A percentile compares a stretch with the other conserved stretches of the same genome.
Conservation (phyloP, 2,888 invertebrate genomes). For the Bursaphelenchus okinawaensis region DNA sequence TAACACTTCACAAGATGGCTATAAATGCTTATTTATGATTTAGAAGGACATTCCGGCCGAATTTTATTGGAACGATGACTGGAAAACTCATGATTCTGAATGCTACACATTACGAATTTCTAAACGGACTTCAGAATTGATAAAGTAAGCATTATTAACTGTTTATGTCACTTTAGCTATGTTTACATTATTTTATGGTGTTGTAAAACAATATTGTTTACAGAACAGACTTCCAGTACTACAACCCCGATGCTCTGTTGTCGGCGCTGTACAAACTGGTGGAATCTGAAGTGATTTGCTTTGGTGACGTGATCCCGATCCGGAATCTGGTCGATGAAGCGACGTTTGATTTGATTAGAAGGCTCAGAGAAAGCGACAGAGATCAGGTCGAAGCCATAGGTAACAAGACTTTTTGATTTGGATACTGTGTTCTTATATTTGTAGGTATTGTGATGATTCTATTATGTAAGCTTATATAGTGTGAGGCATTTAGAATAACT, state of each 20-base stretch:
- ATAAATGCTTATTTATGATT: too few species aligned
- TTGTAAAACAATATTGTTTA: not conserved
- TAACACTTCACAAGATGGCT: not conserved
- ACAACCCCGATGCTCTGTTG: not conserved
- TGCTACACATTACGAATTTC: slow-evolving; percentile 14
- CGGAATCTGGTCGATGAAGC: not conserved
- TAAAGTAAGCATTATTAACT: not conserved
- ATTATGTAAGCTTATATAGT: too few species aligned
- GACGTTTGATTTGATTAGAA: slow-evolving; percentile 12
- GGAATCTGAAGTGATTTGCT: not conserved
- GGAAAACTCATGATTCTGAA: slow-evolving; percentile 27
- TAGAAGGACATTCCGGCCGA: slow-evolving; percentile 39
- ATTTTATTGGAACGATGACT: slow-evolving; percentile 40
- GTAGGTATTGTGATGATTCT: too few species aligned
- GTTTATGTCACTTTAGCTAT: not conserved
- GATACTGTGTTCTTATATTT: too few species aligned
- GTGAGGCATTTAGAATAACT: too few species aligned
- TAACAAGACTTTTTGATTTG: too few species aligned
- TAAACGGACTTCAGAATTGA: not conserved
- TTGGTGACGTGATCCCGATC: slow-evolving; percentile 8
- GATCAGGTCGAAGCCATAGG: too few species aligned
- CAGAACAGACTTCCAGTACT: not conserved
- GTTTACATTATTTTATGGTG: not conserved
- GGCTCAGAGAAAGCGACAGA: too few species aligned
- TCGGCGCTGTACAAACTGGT: slow-evolving; percentile 1